Percentiles rank a stretch among this genome's conserved stretches.
Conservation (phyloP, 2,797 vertebrate species). For the Fundulus diaphanus region DNA sequence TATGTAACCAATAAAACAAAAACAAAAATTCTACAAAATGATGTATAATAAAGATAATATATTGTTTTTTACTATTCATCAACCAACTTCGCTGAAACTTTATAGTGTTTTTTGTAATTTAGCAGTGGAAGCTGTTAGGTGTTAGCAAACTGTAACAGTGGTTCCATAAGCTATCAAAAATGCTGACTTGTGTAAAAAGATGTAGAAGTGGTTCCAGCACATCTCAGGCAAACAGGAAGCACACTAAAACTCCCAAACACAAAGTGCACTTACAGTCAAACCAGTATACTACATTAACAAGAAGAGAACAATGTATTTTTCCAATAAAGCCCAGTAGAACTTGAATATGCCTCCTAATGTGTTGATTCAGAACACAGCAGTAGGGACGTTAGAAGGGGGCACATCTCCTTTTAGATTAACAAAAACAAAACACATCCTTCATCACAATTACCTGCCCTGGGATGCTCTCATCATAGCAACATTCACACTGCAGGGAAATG, state of each 20-base stretch:
- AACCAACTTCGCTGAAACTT: neutral
- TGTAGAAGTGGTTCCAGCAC: conserved; percentile 34
- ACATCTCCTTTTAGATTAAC: conserved; percentile 12
- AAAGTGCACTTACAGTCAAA: conserved; percentile 54
- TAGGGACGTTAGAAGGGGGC: neutral
- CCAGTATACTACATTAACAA: conserved; percentile 50
- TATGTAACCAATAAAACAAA: neutral
- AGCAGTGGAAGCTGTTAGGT: neutral
- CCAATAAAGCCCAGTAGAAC: conserved; percentile 9
- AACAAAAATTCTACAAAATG: neutral
- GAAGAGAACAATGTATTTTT: conserved; percentile 10
- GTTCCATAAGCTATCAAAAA: conserved; percentile 21
- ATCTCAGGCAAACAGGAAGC: conserved; percentile 33
- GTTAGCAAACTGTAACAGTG: conserved; percentile 36
- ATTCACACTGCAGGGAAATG: too few species aligned
- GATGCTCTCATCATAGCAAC: conserved; percentile 1
- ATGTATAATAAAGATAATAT: neutral
- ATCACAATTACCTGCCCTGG: neutral
- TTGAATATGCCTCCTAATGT: neutral
- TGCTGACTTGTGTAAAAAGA: conserved; percentile 28
- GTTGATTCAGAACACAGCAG: neutral
- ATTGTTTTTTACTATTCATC: neutral
- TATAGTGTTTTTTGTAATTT: conserved; percentile 16
- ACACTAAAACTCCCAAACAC: conserved; percentile 45
- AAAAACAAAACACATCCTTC: conserved; percentile 5